phyloP scores from a whole-genome alignment of 2,113 vertebrate genomes.

The Rynchops niger region DNA sequence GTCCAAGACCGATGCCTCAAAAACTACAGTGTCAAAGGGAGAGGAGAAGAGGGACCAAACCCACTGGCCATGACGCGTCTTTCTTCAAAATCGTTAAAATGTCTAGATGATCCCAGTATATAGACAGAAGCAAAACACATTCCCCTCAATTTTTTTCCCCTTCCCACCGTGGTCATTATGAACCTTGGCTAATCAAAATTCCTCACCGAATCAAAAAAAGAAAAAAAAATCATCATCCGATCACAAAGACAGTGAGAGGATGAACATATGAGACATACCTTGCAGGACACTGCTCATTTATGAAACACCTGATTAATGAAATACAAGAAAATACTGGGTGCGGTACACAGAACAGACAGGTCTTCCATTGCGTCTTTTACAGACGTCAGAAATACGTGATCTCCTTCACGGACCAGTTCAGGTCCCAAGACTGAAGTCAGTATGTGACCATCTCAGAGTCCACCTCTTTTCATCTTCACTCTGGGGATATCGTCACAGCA shows the following conservation, averaged over 20 bases:
- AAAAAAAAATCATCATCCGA: not conserved
- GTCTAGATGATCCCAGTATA: not conserved
- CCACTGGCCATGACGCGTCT: not conserved
- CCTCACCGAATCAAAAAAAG: not conserved
- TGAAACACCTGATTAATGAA: not conserved
- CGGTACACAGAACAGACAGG: not conserved
- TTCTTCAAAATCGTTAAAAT: not conserved
- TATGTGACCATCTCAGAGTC: not conserved
- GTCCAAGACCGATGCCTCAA: not conserved
- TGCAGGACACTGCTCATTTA: not conserved
- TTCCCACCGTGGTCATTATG: not conserved
- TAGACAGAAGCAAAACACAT: not conserved
- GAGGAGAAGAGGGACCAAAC: not conserved
- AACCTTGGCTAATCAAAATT: not conserved
- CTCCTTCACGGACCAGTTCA: not conserved
- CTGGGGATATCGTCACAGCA: not conserved
- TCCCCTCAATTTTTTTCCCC: not conserved
- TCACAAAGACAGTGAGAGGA: not conserved
- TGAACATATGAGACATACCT: rapidly evolving
- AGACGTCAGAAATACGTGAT: not conserved
- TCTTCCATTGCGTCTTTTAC: rapidly evolving
- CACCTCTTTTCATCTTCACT: not conserved
- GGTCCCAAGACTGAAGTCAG: not conserved
- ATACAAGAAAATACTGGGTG: not conserved
- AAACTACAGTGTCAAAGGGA: not conserved